A percentile compares a stretch with the other conserved stretches of the same genome.
These are phyloP conservation scores for Polyodon spathula DNA, from an alignment of 2,113 vertebrate genomes.

Conservation along the genomic window DNA sequence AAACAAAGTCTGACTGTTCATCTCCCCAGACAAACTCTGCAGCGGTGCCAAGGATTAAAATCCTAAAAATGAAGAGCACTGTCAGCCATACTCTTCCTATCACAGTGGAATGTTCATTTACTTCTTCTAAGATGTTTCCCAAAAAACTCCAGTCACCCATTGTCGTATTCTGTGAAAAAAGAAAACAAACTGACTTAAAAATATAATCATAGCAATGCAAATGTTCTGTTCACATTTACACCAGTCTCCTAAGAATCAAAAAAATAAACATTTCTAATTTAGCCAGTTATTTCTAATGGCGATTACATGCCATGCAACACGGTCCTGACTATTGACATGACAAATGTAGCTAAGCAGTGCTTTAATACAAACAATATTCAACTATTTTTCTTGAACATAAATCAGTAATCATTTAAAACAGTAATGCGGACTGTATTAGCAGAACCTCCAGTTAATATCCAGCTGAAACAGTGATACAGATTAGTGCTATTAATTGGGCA, in stretches of 20 bases:
- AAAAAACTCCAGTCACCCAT: constrained; percentile 99
- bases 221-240: too few species aligned
- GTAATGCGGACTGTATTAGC: constrained; percentile 12
- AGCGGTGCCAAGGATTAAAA: constrained; percentile 88
- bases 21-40: constrained; percentile 95
- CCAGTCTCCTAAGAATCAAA: too few species aligned
- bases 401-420: neutral
- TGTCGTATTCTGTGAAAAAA: constrained; percentile 55
- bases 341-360: too few species aligned
- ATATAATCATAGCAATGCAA: too few species aligned
- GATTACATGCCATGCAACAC: too few species aligned
- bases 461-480: constrained; percentile 18
- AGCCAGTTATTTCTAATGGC: too few species aligned
- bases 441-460: neutral
- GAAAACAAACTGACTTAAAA: too few species aligned
- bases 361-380: too few species aligned
- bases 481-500: constrained; percentile 56
- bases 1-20: constrained; percentile 93
- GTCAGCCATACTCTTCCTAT: constrained; percentile 96
- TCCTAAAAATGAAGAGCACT: constrained; percentile 94
- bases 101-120: constrained; percentile 96
- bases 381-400: too few species aligned
- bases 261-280: too few species aligned
- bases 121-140: constrained; percentile 97
- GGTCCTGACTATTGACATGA: too few species aligned